phyloP scores from a whole-genome alignment of 2,113 vertebrate genomes.

The Pedionomus torquatus region DNA sequence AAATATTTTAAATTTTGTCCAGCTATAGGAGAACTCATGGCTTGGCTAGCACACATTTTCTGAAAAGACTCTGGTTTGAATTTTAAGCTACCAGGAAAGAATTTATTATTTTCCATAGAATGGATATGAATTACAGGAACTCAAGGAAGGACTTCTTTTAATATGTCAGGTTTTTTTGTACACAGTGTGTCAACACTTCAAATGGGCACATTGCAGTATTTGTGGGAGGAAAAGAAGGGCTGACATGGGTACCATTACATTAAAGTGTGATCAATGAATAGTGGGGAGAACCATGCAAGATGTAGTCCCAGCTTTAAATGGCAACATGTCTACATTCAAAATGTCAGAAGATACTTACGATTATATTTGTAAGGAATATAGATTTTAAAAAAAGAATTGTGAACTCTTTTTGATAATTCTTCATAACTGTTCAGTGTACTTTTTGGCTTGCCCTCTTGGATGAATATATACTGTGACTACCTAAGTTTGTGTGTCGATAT shows the following conservation, averaged over 20 bases:
- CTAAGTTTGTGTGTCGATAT: neutral
- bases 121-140: neutral
- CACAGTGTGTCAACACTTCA: neutral
- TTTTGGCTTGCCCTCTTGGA: neutral
- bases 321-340: neutral
- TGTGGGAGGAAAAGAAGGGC: neutral
- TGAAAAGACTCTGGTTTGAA: neutral
- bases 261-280: neutral
- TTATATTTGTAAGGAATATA: neutral
- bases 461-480: neutral
- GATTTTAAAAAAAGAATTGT: neutral
- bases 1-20: neutral
- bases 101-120: neutral
- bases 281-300: neutral
- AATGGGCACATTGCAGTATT: neutral
- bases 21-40: neutral
- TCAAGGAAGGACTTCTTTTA: neutral
- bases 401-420: neutral
- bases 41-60: neutral
- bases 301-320: neutral
- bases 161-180: fast-evolving
- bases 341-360: neutral
- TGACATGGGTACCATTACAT: neutral
- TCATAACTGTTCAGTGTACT: neutral
- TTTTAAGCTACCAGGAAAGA: neutral